Conservation (phyloP, 2,797 vertebrate species). For the Setipinna tenuifilis region DNA sequence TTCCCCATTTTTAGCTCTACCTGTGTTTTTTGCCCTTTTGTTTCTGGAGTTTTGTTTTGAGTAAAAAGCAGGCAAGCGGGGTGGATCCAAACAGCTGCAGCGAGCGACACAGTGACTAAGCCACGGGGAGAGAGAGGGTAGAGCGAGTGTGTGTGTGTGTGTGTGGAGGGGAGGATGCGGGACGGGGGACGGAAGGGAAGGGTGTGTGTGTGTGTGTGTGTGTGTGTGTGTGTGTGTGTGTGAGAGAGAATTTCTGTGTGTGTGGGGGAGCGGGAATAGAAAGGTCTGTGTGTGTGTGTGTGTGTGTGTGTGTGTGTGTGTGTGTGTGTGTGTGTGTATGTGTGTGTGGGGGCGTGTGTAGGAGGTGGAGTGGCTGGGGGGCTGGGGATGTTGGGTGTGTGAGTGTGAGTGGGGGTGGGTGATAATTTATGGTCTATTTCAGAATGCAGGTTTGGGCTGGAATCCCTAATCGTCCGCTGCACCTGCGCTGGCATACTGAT, state of each 20-base stretch:
- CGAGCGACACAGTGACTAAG: background rate
- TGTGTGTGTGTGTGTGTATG: constrained; percentile 3
- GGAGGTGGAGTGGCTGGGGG: no score
- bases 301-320: constrained; percentile 12
- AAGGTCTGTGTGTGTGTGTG: constrained; percentile 25
- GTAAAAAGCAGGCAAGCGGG: background rate
- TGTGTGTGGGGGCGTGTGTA: no score
- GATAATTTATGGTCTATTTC: constrained; percentile 81
- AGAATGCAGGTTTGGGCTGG: constrained; percentile 74
- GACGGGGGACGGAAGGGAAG: background rate
- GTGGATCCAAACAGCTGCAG: background rate
- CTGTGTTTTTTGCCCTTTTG: background rate
- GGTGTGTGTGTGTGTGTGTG: background rate
- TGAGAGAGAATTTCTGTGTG: background rate
- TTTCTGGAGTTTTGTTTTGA: background rate
- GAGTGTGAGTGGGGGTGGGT: constrained; percentile 46
- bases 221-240: background rate
- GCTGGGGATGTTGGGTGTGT: no score
- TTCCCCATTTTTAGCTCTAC: no score
- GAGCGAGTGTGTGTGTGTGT: background rate
- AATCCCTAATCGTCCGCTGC: constrained; percentile 75
- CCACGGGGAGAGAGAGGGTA: background rate
- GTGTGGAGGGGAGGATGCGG: no score
- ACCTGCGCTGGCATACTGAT: constrained; percentile 81
- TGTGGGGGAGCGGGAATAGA: no score